Conservation (phyloP, 2,888 invertebrate species). For the Aphelenchoides bicaudatus region DNA sequence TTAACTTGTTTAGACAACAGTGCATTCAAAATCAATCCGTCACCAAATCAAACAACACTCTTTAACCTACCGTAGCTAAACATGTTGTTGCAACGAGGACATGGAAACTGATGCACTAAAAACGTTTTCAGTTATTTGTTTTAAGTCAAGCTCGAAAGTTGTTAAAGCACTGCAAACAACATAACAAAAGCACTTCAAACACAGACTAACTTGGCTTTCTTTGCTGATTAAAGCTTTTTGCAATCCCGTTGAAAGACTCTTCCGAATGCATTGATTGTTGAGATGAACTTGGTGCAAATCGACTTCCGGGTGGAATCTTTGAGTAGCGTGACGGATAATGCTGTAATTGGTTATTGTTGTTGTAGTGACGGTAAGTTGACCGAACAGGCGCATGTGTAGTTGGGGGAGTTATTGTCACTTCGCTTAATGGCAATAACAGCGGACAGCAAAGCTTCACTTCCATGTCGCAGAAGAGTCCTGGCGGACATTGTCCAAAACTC, state of each 20-base stretch:
- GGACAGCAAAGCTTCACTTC: constrained; percentile 52
- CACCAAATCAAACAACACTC: too few relatives aligned
- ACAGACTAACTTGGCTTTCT: constrained; percentile 15
- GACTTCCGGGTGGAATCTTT: constrained; percentile 10
- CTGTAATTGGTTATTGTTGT: neutral
- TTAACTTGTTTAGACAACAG: neutral
- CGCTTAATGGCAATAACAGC: constrained; percentile 48
- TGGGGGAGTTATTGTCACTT: constrained; percentile 22
- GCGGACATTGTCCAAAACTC: constrained; percentile 43
- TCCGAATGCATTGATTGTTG: constrained; percentile 4
- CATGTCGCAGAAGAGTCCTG: constrained; percentile 52
- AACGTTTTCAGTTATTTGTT: neutral
- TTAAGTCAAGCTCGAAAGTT: neutral
- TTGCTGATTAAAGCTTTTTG: constrained; percentile 9
- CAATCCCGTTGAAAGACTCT: constrained; percentile 1
- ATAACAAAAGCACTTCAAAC: constrained; percentile 2
- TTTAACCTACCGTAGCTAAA: constrained; percentile 18
- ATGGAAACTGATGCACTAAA: constrained; percentile 17
- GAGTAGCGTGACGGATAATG: constrained; percentile 6
- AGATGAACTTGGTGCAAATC: constrained; percentile 5
- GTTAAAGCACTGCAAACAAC: neutral
- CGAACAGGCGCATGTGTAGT: constrained; percentile 7
- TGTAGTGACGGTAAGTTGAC: neutral
- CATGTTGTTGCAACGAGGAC: constrained; percentile 18
- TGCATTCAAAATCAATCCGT: too few relatives aligned